Evolutionary conservation across 2,113 vertebrate species (phyloP).

Genomic region (Scomber japonicus): DNA sequence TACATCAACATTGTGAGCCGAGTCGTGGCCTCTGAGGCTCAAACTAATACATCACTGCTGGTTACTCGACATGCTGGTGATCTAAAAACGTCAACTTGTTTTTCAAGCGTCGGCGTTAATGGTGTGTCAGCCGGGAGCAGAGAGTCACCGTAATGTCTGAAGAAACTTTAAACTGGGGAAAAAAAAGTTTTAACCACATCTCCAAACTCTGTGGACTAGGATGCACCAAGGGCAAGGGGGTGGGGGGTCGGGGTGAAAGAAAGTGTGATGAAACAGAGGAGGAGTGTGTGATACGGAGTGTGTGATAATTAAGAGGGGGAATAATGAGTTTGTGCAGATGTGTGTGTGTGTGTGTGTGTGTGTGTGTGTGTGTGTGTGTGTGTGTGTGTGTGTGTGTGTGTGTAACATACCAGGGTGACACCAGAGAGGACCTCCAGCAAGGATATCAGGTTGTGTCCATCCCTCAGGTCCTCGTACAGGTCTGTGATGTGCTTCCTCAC

Average conservation of each 20-base stretch:
- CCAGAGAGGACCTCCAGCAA: conserved; percentile 97
- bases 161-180: too few species aligned
- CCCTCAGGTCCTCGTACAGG: conserved; percentile 89
- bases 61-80: neutral
- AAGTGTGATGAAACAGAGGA: neutral
- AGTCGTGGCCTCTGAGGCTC: neutral
- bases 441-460: conserved; percentile 97
- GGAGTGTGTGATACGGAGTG: neutral
- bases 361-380: neutral
- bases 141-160: neutral
- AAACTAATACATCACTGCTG: neutral
- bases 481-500: conserved; percentile 94
- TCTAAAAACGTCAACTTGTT: neutral
- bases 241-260: neutral
- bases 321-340: neutral
- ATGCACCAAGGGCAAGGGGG: neutral
- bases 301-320: neutral
- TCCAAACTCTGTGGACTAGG: neutral
- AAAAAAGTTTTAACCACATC: too few species aligned
- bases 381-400: neutral
- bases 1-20: too few species aligned
- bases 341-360: neutral
- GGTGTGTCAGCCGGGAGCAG: neutral
- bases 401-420: conserved; percentile 91
- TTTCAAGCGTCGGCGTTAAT: neutral